Evolutionary conservation across 2,797 vertebrate genomes (phyloP), one percentile per base, ranked within the genome.

Genomic region (Helostoma temminkii): DNA sequence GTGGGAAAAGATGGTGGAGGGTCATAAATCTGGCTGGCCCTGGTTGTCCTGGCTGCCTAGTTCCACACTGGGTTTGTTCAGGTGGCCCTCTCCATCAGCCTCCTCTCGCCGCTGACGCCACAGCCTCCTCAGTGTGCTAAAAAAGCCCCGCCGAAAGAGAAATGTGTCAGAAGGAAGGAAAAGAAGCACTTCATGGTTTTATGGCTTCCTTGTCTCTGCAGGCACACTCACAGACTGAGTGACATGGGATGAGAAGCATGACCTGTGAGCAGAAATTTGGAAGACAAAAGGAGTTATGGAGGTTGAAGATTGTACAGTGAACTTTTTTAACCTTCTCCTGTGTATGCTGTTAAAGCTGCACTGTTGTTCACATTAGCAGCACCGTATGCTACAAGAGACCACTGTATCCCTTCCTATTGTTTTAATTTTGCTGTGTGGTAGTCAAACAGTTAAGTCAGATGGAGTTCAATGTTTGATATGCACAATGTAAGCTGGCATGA

Each of bases 31-130:
- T 88, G 83, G 28, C 80, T 74, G 72, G 67, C 69, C 62, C 71
- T 54, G 52, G 72, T 78, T 54, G 71, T 85, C 76, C 74, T 41
- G 47, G 72, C 68, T 79, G 74, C 82, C 56, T 74, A 75, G 70
- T 79, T 87, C 80, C 72, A 89, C 81, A 82, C 78, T 89, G 80
- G 84, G 85, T 94, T 94, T 93, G 90, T 93, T 93, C 92, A 94
- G 92, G 92, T 94, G 93, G 90, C 79, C 82, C 85, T 76, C 86
- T 93, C 89, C 83, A 88, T 92, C 91, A 92, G 76, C 76, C 61
- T 75, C 74, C 61, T 73, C 62, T 65, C 48, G 59, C 60, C 39
- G 56, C 73, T 30, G 45, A 63, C 6, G 22, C 68, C 36, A 50
- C 76, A 71, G 68, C 80, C 74, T 65, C 53, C 85, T 85, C 88